Evolutionary conservation across 2,113 vertebrate species (phyloP), one percentile per base, ranked within the genome.

Genomic region (Bombycilla garrulus): DNA sequence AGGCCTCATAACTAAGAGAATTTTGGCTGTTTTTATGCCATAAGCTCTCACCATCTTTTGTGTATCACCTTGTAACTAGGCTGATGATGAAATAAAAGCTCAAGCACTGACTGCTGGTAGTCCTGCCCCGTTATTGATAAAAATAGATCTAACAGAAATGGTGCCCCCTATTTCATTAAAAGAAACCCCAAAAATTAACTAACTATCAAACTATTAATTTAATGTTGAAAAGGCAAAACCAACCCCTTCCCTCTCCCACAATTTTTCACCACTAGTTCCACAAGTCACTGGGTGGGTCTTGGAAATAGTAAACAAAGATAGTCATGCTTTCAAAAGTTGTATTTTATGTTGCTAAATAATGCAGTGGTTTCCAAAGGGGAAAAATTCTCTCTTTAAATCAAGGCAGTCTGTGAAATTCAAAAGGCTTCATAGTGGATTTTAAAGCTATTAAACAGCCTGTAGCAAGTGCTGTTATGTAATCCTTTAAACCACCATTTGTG

Each of bases 401-500:
- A 81, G 13, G 11, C 38, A 89, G 8, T 57, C 26, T n/a, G 22
- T 42, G 31, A 86, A 81, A 72, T 20, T 69, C 40, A 77, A 31
- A 58, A 82, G n/a, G 62, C 31, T 84, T 78, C 44, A 56, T 57
- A 67, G 42, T 48, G 36, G 11, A 50, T 66, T 85, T 95, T 91
- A 89, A 53, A 58, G 56, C 17, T 96, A 40, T 89, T 73, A 77
- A 88, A 92, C 25, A 93, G 40, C 51, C 58, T 90, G n/a, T 61
- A 87, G 72, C 5, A 1, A 64, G 24, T 66, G 64, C 26, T 66
- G 29, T 78, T 93, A 85, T 29, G 61, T 95, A 92, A 94, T 88
- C 56, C 56, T 88, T 95, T 94, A 93, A 96, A 88, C 16, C 17
- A 70, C 29, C 33, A 35, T 92, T 95, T 95, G 35, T 79, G 28